Base-by-base conservation (phyloP, 2,113 vertebrate species). In the Rhinolophus sinicus region DNA sequence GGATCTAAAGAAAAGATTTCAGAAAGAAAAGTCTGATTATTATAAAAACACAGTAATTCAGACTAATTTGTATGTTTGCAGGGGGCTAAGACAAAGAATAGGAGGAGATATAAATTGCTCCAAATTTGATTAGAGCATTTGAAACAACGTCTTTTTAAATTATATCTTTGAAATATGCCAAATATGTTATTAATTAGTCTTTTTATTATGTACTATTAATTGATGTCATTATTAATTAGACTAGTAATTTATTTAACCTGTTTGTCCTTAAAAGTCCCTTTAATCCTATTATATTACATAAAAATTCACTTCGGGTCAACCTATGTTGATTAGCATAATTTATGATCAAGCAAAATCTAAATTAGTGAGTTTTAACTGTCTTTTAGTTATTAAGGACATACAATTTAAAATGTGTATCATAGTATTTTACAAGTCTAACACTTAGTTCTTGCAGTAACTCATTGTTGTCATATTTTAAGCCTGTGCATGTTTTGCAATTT, bases 201-300 rank as follows among this genome's bases (percentile, higher is more conserved):
- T 58, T 92, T 80, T 35, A 70, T 52, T 81, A 62, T n/a, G 88
- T 6, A 50, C 0, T 69, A 75, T 67, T 50, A 44, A 56, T 44
- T 93, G 72, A 64, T 35, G 18, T 40, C 52, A 40, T 60, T 47
- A 75, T 58, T 70, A 81, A 52, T 73, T 60, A 77, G 4, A 77
- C 14, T 50, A 93, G n/a, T 75, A 28, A 65, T 64, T 93, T 90
- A 94, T 86, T 92, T 87, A 86, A 76, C 15, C 3, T 72, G 13
- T 38, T 82, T 94, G 86, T 93, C 60, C 28, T 60, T 75, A 13
- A 92, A 96, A 93, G 92, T n/a, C 6, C 2, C 64, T 80, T 77
- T 78, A 78, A 24, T 76, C 7, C 44, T 54, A 73, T 73, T 81
- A 88, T 83, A 67, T 8, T 16, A 93, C 33, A 47, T 62, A 86